Conservation (phyloP, 2,113 vertebrate species). For the Poeciliopsis occidentalis region DNA sequence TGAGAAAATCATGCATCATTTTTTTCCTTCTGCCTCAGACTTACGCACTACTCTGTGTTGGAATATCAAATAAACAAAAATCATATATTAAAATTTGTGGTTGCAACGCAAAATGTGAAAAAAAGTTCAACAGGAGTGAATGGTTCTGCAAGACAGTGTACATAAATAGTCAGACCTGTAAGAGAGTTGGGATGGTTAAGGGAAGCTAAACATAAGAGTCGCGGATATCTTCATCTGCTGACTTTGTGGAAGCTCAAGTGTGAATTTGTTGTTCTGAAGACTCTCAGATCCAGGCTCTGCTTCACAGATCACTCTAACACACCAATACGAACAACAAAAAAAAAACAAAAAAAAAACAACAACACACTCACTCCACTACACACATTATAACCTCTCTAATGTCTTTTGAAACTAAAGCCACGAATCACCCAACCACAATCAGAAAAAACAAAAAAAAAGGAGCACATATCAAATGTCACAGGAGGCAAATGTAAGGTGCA, state of each 20-base stretch:
- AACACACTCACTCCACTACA: conserved; percentile 6
- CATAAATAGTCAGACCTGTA: conserved; percentile 38
- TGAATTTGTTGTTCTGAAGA: conserved; percentile 33
- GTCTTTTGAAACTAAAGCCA: conserved; percentile 48
- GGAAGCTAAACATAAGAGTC: conserved; percentile 57
- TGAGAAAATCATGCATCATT: not conserved
- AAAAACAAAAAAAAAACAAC: not conserved
- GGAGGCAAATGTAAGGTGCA: conserved; percentile 80
- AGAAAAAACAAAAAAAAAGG: conserved; percentile 56
- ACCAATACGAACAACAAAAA: conserved; percentile 6
- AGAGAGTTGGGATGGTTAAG: conserved; percentile 64
- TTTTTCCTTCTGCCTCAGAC: not conserved
- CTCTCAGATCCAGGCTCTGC: conserved; percentile 17
- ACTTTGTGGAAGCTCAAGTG: conserved; percentile 40
- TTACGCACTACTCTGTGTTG: not conserved
- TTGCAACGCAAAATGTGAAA: not conserved
- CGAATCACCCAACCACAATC: conserved; percentile 50
- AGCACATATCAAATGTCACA: conserved; percentile 74
- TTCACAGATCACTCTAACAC: conserved; percentile 16
- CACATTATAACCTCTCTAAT: conserved; percentile 24
- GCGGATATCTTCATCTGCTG: conserved; percentile 37
- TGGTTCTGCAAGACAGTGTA: not conserved
- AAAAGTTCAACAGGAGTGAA: not conserved
- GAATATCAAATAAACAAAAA: not conserved
- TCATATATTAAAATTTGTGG: not conserved